These are phyloP conservation scores for Cyclopterus lumpus DNA, from an alignment of 2,797 vertebrate species.

Conservation along the genomic window DNA sequence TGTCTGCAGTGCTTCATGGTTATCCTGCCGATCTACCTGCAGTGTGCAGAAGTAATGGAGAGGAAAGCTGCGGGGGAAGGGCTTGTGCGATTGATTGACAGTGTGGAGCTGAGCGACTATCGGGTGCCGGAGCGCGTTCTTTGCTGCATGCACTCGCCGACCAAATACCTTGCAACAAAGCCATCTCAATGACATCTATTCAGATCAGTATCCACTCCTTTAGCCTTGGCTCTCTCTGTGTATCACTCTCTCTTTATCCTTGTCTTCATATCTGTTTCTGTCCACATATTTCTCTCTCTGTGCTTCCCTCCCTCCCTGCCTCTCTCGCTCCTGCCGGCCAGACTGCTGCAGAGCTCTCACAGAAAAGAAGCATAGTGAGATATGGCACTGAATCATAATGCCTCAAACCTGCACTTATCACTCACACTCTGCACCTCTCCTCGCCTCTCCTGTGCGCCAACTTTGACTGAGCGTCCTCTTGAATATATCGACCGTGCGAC, in stretches of 20 bases:
- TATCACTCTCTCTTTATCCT: slow-evolving; percentile 32
- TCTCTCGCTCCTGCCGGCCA: slow-evolving; percentile 39
- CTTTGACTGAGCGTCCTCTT: slow-evolving; percentile 24
- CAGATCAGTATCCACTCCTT: slow-evolving; percentile 14
- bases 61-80: slow-evolving; percentile 60
- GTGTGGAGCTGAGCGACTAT: slow-evolving; percentile 53
- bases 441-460: slow-evolving; percentile 24
- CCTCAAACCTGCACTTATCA: slow-evolving; percentile 65
- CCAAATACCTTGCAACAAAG: slow-evolving; percentile 18
- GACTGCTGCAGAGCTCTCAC: slow-evolving; percentile 75
- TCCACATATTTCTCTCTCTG: slow-evolving; percentile 39
- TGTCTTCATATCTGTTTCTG: slow-evolving; percentile 29
- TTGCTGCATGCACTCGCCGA: slow-evolving; percentile 45
- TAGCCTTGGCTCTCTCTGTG: slow-evolving; percentile 2
- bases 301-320: not conserved
- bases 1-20: slow-evolving; percentile 22
- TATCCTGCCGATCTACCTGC: slow-evolving; percentile 54
- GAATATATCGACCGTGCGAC: slow-evolving; percentile 27
- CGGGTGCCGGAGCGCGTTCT: slow-evolving; percentile 32
- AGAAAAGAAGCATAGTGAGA: slow-evolving; percentile 78
- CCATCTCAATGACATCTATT: slow-evolving; percentile 4
- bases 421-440: slow-evolving; percentile 47
- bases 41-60: slow-evolving; percentile 50
- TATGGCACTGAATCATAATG: slow-evolving; percentile 80
- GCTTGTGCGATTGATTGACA: slow-evolving; percentile 74